phyloP scores from a whole-genome alignment of 64 coral and sea anemone species.

The Cladopsammia gracilis region DNA sequence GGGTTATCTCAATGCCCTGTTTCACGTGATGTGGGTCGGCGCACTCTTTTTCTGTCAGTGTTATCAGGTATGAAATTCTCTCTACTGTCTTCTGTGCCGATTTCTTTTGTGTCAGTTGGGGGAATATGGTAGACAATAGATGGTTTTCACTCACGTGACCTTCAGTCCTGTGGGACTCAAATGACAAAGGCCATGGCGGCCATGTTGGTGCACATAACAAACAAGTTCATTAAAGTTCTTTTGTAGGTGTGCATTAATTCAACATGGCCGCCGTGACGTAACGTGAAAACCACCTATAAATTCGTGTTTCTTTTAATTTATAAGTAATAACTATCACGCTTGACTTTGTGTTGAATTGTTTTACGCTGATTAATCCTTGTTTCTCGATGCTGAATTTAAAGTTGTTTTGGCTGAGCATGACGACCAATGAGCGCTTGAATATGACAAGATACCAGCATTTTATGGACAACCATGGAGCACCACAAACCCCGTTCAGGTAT shows the following conservation, averaged over 20 bases:
- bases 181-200: too few species aligned
- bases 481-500: slow-evolving; percentile 63
- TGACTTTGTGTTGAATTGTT: too few species aligned
- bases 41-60: slow-evolving; percentile 82
- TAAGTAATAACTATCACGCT: too few species aligned
- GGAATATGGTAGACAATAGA: not conserved
- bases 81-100: not conserved
- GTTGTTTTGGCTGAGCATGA: slow-evolving; percentile 76
- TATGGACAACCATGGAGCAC: slow-evolving; percentile 24
- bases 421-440: slow-evolving; percentile 74
- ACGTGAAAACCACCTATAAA: too few species aligned
- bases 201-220: too few species aligned
- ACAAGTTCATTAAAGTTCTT: too few species aligned
- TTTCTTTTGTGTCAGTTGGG: not conserved
- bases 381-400: not conserved
- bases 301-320: not conserved
- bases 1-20: slow-evolving; percentile 83
- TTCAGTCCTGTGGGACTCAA: too few species aligned
- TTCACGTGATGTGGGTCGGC: slow-evolving; percentile 86
- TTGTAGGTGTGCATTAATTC: too few species aligned
- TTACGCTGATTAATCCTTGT: too few species aligned
- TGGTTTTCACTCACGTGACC: too few species aligned
- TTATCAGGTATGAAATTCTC: slow-evolving; percentile 75
- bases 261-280: too few species aligned
- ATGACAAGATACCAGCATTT: slow-evolving; percentile 56